Conservation (phyloP, 2,888 invertebrate genomes). For the Orthonevra nobilis region DNA sequence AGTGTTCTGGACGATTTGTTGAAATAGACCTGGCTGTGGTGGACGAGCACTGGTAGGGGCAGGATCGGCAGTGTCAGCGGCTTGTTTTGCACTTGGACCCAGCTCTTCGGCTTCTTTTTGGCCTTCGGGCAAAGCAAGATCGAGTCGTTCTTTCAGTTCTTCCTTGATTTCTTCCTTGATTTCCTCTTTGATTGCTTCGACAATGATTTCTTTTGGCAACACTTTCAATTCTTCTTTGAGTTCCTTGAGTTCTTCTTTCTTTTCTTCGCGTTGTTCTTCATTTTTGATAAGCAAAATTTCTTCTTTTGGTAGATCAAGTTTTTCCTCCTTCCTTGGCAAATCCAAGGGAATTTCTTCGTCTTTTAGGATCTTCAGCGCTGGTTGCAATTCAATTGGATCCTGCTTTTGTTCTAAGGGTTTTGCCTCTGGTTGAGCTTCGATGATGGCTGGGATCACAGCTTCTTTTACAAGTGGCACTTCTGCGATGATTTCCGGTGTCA, state of each 20-base stretch:
- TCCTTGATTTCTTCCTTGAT: constrained; percentile 47
- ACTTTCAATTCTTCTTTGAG: constrained; percentile 39
- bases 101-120: constrained; percentile 11
- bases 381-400: constrained; percentile 12
- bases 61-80: constrained; percentile 47
- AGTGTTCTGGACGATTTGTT: constrained; percentile 72
- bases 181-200: constrained; percentile 22
- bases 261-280: constrained; percentile 23
- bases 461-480: constrained; percentile 20
- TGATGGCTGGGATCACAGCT: background rate
- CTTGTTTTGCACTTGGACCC: constrained; percentile 51
- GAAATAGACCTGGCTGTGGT: constrained; percentile 57
- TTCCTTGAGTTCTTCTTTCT: constrained; percentile 24
- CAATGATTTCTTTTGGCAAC: constrained; percentile 36
- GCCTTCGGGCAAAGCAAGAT: background rate
- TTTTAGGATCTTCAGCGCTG: constrained; percentile 6
- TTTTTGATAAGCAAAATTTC: constrained; percentile 8
- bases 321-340: constrained; percentile 5
- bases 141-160: constrained; percentile 27
- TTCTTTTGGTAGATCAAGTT: constrained; percentile 12
- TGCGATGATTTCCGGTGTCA: constrained; percentile 10
- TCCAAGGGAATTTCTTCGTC: constrained; percentile 27
- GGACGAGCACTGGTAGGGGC: constrained; percentile 58
- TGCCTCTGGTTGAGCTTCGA: constrained; percentile 23
- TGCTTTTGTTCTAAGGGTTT: constrained; percentile 31